Conservation (phyloP, 2,113 vertebrate species). For the Pygoscelis adeliae region DNA sequence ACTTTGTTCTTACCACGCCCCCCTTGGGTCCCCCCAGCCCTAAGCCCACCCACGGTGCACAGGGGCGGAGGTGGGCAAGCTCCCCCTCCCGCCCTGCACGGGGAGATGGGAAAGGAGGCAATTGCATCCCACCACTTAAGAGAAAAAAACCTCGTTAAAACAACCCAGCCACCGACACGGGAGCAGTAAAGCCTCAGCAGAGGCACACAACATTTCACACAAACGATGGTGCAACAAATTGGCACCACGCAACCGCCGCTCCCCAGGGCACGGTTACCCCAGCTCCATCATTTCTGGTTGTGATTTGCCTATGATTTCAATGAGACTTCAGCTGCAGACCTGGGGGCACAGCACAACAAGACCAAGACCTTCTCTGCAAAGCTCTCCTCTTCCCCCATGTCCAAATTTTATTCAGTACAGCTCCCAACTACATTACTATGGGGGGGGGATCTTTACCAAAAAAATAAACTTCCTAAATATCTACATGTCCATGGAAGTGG, state of each 20-base stretch:
- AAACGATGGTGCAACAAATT: rapidly evolving
- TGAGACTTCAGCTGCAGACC: background rate
- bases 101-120: background rate
- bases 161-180: background rate
- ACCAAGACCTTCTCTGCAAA: background rate
- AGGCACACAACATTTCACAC: background rate
- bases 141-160: background rate
- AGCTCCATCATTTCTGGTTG: background rate
- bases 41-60: rapidly evolving
- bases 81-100: rapidly evolving
- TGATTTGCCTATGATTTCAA: background rate
- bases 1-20: background rate
- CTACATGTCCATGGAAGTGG: rapidly evolving
- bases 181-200: background rate
- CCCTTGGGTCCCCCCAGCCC: too few species aligned
- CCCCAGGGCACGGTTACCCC: background rate
- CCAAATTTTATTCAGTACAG: background rate
- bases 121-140: background rate
- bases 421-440: background rate
- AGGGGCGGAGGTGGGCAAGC: background rate
- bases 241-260: rapidly evolving
- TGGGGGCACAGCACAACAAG: background rate
- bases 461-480: background rate
- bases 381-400: background rate
- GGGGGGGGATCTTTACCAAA: background rate